phyloP scores from a whole-genome alignment of 1,140 invertebrate species.

The Calliopsis andreniformis region DNA sequence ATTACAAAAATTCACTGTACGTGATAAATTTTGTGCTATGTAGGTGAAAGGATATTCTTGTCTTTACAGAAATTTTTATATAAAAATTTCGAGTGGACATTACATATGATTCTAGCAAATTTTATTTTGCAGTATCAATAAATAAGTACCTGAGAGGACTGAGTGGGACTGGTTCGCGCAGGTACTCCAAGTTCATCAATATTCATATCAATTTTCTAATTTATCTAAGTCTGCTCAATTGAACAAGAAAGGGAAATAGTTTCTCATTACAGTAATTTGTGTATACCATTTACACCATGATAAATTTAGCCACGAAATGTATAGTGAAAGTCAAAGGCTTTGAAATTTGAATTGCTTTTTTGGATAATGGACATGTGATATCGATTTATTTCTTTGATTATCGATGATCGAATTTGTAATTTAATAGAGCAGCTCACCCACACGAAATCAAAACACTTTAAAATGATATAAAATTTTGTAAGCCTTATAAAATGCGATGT shows the following conservation, averaged over 20 bases:
- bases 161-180: slow-evolving; percentile 45
- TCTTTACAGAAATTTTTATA: slow-evolving; percentile 43
- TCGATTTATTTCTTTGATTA: slow-evolving; percentile 13
- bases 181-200: slow-evolving; percentile 58
- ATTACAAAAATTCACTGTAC: slow-evolving; percentile 22
- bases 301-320: slow-evolving; percentile 12
- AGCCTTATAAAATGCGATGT: slow-evolving; percentile 48
- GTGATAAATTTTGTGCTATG: slow-evolving; percentile 9
- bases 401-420: slow-evolving; percentile 23
- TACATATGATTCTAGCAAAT: slow-evolving; percentile 48
- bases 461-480: slow-evolving; percentile 40
- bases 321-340: slow-evolving; percentile 35
- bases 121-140: slow-evolving; percentile 57
- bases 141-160: slow-evolving; percentile 59
- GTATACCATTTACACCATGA: slow-evolving; percentile 25
- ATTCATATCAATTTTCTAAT: slow-evolving; percentile 68
- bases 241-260: slow-evolving; percentile 7
- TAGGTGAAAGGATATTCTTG: slow-evolving; percentile 4
- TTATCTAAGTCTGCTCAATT: slow-evolving; percentile 49
- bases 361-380: slow-evolving; percentile 36
- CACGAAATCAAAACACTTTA: slow-evolving; percentile 59
- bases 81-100: slow-evolving; percentile 39
- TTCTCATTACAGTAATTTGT: slow-evolving; percentile 35
- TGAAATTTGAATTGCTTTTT: slow-evolving; percentile 27
- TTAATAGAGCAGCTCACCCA: slow-evolving; percentile 34